Conservation (phyloP, 2,888 invertebrate species). For the Drosophila parthenogenetica region DNA sequence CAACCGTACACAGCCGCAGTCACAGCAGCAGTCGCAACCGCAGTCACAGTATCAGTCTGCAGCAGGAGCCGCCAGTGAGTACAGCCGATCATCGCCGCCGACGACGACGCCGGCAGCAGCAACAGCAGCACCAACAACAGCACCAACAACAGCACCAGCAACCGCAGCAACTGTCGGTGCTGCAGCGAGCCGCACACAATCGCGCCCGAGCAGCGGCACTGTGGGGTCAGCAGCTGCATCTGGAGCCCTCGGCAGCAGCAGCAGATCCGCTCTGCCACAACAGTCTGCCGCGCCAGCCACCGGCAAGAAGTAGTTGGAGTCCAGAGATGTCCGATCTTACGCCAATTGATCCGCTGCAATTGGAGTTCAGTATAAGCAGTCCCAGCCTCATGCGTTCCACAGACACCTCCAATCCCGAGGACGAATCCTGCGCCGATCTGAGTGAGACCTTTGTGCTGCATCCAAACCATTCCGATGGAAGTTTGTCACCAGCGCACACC, state of each 20-base stretch:
- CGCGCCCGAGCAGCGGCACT: slow-evolving; percentile 84
- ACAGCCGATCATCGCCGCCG: slow-evolving; percentile 62
- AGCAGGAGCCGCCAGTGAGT: slow-evolving; percentile 51
- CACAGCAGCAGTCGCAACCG: slow-evolving; percentile 27
- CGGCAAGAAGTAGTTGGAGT: slow-evolving; percentile 82
- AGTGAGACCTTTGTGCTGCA: slow-evolving; percentile 63
- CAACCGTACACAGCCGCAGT: slow-evolving; percentile 51
- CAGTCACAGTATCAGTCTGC: slow-evolving; percentile 40
- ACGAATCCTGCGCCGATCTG: slow-evolving; percentile 58
- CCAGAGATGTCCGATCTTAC: slow-evolving; percentile 54
- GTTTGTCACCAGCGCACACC: slow-evolving; percentile 81
- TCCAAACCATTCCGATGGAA: slow-evolving; percentile 54
- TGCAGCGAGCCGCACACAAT: slow-evolving; percentile 82
- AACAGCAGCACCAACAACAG: slow-evolving; percentile 47
- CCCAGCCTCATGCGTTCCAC: slow-evolving; percentile 84
- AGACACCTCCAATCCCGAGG: slow-evolving; percentile 69
- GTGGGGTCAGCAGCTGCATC: slow-evolving; percentile 83
- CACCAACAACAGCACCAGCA: slow-evolving; percentile 50
- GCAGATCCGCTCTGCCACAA: slow-evolving; percentile 84
- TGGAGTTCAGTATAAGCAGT: slow-evolving; percentile 84
- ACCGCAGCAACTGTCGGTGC: slow-evolving; percentile 24
- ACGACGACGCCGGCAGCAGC: slow-evolving; percentile 56
- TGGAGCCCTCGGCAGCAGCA: slow-evolving; percentile 72
- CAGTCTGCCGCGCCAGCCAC: slow-evolving; percentile 84
- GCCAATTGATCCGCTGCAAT: slow-evolving; percentile 76